Base-by-base conservation (phyloP, 2,888 invertebrate genomes). In the Heliconius aoede region DNA sequence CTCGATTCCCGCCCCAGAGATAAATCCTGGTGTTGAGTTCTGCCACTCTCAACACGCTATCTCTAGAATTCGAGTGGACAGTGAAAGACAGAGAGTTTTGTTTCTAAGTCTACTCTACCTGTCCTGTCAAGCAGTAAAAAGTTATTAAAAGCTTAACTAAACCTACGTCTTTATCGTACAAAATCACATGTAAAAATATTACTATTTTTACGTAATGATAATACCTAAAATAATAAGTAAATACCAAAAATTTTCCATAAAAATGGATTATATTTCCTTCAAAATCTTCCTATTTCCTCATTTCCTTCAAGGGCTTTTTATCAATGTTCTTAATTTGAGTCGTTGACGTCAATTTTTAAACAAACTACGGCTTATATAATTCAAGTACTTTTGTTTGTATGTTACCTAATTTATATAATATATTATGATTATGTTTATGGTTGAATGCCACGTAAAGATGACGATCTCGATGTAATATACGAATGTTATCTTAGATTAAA, bases 281-380 rank as follows among this genome's bases (percentile, higher is more conserved):
- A 40, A 18, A 26, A 51, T 21, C 55, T 69, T 69, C 69, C 30
- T 69, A 32, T 55, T 69, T 69, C 55, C 55, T 69, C n/a, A n/a
- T n/a, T 55, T n/a, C 30, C 46, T 46, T 46, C 46, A 46, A 55
- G 55, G 32, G 69, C 51, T 30, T 55, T 30, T 69, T 69, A 69
- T 69, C 55, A 32, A n/a, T 30, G 69, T 51, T 55, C 69, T 32
- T 69, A n/a, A 69, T 30, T 55, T 30, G 15, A n/a, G 1, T 30
- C 8, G 30, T n/a, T 68, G 51, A 55, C 30, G 68, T 51, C 46
- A 68, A 28, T 28, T 13, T 30, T 11, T 11, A 21, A 68, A 28
- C 46, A n/a, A 67, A 28, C 46, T 21, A 46, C 21, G 3, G 7
- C 18, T 46, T 46, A 46, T 55, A 55, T 51, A 21, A 51, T 51